Base-by-base conservation (phyloP, 2,113 vertebrate species). In the Daphoenositta chrysoptera region DNA sequence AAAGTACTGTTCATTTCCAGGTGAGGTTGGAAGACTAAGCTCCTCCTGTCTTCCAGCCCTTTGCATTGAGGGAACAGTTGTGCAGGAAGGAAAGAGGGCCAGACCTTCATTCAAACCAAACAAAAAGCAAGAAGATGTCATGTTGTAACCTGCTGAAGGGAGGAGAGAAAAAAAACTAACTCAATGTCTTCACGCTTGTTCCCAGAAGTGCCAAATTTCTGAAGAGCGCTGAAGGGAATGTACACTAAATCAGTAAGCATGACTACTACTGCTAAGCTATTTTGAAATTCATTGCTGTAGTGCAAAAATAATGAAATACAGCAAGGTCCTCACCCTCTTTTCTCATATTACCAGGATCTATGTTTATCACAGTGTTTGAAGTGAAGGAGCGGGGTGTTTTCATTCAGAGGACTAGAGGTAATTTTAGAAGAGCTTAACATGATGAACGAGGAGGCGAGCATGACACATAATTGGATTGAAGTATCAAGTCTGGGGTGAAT, bases 371-470 rank as follows among this genome's bases (percentile, higher is more conserved):
- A 24, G 84, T 45, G 79, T 58, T 91, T 88, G 82, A 84, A 83
- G 79, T 68, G 68, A 79, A 78, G 70, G 92, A 94, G 56, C 0
- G 37, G 93, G 51, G 48, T 92, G 44, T 90, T 95, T 92, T 96
- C 87, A 90, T 96, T 96, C 92, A 90, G 82, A 92, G 60, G 68
- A 66, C 51, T 66, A 51, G 78, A 85, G 51, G 80, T 95, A 95
- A 95, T 93, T 95, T 96, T 94, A 94, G 93, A 93, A 81, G 79
- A 81, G 75, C 75, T 96, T 81, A 96, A 75, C 44, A 9, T 48
- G 90, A 54, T 90, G 80, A 94, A 94, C 0, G 4, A 78, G 72
- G 79, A 78, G 56, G 87, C 0, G 1, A 80, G 39, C 3, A 2
- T 81, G 88, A 78, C 9, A 12, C 5, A 2, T 79, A 90, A 78